A percentile compares a stretch with the other conserved stretches of the same genome.
phyloP scores from a whole-genome alignment of 2,797 vertebrate species.

The Danio choprae region DNA sequence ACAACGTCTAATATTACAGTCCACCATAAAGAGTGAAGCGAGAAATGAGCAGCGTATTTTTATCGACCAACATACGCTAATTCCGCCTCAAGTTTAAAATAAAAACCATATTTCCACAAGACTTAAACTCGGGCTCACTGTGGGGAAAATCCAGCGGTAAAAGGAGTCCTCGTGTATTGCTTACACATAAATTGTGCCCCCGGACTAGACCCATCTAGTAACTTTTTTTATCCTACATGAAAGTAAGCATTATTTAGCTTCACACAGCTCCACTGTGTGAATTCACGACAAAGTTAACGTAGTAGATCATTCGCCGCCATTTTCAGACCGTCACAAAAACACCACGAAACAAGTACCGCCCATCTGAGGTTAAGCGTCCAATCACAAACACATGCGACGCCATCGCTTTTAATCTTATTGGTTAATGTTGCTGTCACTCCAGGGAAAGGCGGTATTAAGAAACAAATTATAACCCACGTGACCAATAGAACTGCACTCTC shows the following conservation, averaged over 20 bases:
- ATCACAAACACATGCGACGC: constrained; percentile 56
- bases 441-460: constrained; percentile 13
- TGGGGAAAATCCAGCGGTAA: constrained; percentile 27
- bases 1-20: background rate
- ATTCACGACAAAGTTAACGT: constrained; percentile 71
- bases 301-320: constrained; percentile 81
- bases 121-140: constrained; percentile 29
- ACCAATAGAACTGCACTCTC: background rate
- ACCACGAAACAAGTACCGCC: constrained; percentile 67
- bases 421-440: constrained; percentile 58
- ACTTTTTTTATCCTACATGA: constrained; percentile 25
- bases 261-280: constrained; percentile 27
- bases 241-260: constrained; percentile 26
- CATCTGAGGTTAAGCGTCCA: constrained; percentile 53
- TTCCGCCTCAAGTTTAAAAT: constrained; percentile 37
- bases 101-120: constrained; percentile 36
- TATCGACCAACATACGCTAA: constrained; percentile 9
- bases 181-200: constrained; percentile 19
- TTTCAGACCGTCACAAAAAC: constrained; percentile 86
- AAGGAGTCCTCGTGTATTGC: constrained; percentile 1
- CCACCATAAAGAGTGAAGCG: background rate
- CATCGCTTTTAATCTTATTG: constrained; percentile 51
- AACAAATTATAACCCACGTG: constrained; percentile 56
- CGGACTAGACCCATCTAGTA: constrained; percentile 2
- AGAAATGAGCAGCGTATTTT: background rate